Percentiles rank a stretch among this genome's conserved stretches.
Conservation (phyloP, 2,113 vertebrate species). For the Pteropus alecto region DNA sequence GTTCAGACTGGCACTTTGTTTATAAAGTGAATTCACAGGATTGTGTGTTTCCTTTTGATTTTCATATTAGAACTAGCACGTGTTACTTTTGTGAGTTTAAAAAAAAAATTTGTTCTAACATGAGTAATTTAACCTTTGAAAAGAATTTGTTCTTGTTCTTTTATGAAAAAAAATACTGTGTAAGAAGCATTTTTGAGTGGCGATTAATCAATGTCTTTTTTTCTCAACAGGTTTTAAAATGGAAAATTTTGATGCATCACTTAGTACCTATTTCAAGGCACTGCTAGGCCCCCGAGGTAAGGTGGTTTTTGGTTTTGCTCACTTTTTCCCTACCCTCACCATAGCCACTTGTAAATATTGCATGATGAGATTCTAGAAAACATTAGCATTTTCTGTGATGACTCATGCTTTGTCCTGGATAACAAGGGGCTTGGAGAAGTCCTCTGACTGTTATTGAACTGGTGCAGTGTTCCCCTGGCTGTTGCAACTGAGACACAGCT, state of each 20-base stretch:
- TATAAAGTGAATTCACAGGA: not conserved
- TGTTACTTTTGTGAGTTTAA: not conserved
- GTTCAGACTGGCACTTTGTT: not conserved
- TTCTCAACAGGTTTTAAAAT: constrained; percentile 88
- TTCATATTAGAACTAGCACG: not conserved
- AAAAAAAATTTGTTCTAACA: not conserved
- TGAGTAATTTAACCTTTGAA: not conserved
- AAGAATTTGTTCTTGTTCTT: constrained; percentile 41
- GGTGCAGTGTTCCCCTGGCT: not conserved
- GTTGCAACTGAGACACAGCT: not conserved
- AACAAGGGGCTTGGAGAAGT: not conserved
- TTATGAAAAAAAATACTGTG: not conserved
- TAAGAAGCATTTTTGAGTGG: constrained; percentile 25
- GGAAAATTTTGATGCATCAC: constrained; percentile 91
- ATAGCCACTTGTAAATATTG: constrained; percentile 35
- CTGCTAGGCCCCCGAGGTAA: constrained; percentile 97
- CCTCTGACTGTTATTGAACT: not conserved
- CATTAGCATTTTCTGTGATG: not conserved
- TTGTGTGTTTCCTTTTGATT: not conserved
- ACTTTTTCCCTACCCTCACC: not conserved
- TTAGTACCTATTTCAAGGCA: constrained; percentile 91
- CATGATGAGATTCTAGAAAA: constrained; percentile 31
- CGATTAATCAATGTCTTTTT: constrained; percentile 61
- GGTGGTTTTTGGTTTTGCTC: constrained; percentile 56
- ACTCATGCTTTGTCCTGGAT: not conserved